Evolutionary conservation across 2,888 invertebrate genomes (phyloP).

Genomic region (Aporophyla nigra): DNA sequence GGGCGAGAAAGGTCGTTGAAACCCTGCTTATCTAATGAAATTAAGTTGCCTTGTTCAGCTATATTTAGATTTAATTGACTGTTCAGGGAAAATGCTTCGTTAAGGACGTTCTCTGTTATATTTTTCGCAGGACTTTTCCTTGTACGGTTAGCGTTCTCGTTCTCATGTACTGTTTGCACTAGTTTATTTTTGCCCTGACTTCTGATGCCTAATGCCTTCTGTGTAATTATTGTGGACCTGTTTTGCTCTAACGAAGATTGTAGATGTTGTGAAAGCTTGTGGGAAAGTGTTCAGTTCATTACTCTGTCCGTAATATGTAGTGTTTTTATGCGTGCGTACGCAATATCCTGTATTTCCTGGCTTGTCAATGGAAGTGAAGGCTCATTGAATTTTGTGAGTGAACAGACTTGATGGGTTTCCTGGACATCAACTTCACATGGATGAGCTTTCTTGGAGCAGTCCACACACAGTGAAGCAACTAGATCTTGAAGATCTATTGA

Average conservation of each 20-base stretch:
- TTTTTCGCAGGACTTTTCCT: slow-evolving; percentile 45
- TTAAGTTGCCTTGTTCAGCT: slow-evolving; percentile 33
- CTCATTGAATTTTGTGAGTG: slow-evolving; percentile 1
- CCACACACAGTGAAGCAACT: neutral
- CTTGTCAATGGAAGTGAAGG: slow-evolving; percentile 5
- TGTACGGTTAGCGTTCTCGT: slow-evolving; percentile 10
- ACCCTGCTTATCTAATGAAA: slow-evolving; percentile 30
- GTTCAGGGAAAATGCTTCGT: slow-evolving; percentile 16
- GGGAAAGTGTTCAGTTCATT: slow-evolving; percentile 40
- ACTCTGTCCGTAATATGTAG: slow-evolving; percentile 6
- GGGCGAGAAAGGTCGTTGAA: slow-evolving; percentile 39
- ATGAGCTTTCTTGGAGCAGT: neutral
- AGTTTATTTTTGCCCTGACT: slow-evolving; percentile 33
- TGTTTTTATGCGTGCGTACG: slow-evolving; percentile 1
- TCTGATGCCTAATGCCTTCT: slow-evolving; percentile 10
- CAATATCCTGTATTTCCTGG: slow-evolving; percentile 11
- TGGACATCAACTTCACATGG: slow-evolving; percentile 8
- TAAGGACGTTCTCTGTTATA: slow-evolving; percentile 30
- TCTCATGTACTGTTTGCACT: slow-evolving; percentile 18
- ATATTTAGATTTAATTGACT: slow-evolving; percentile 51
- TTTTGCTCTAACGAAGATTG: slow-evolving; percentile 19
- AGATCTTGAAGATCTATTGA: neutral
- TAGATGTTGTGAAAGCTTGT: slow-evolving; percentile 48
- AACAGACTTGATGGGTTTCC: slow-evolving; percentile 27
- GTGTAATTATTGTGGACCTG: slow-evolving; percentile 18